Evolutionary conservation across 1,140 invertebrate genomes (phyloP).

Genomic region (Drosophila fuyamai): DNA sequence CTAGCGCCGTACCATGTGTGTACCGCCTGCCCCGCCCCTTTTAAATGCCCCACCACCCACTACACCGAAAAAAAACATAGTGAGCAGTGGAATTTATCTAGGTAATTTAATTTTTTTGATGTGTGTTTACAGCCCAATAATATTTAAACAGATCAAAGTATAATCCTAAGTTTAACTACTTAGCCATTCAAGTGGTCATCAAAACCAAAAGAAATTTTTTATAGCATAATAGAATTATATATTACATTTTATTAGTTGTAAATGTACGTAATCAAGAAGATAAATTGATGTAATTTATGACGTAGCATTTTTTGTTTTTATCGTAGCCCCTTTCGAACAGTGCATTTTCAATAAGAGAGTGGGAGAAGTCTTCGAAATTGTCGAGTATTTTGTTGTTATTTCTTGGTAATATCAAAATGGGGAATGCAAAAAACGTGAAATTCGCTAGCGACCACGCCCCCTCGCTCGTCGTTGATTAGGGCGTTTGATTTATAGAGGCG

Average conservation of each 20-base stretch:
- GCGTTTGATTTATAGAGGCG: conserved; percentile 63
- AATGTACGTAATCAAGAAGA: too few species aligned
- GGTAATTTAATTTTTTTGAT: neutral
- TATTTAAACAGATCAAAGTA: too few species aligned
- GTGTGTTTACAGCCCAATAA: neutral
- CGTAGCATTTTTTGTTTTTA: too few species aligned
- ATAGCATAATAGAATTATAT: too few species aligned
- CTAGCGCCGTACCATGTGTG: conserved; percentile 71
- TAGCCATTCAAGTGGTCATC: too few species aligned
- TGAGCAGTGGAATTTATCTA: neutral
- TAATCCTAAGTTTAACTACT: too few species aligned
- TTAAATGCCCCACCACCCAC: conserved; percentile 3
- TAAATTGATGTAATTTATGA: too few species aligned
- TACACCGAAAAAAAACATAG: conserved; percentile 8
- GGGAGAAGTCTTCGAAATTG: conserved; percentile 25
- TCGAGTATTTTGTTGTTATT: conserved; percentile 42
- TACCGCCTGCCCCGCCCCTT: conserved; percentile 26
- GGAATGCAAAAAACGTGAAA: conserved; percentile 36
- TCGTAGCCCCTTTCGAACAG: neutral
- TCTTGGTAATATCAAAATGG: conserved; percentile 23
- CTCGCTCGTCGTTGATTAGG: conserved; percentile 29
- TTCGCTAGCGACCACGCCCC: conserved; percentile 6
- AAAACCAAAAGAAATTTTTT: too few species aligned
- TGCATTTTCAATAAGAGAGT: neutral
- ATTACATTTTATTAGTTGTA: too few species aligned